Percentiles rank a stretch among this genome's conserved stretches.
Evolutionary conservation across 1,140 invertebrate genomes (phyloP).

Genomic region (Drosophila arizonae): DNA sequence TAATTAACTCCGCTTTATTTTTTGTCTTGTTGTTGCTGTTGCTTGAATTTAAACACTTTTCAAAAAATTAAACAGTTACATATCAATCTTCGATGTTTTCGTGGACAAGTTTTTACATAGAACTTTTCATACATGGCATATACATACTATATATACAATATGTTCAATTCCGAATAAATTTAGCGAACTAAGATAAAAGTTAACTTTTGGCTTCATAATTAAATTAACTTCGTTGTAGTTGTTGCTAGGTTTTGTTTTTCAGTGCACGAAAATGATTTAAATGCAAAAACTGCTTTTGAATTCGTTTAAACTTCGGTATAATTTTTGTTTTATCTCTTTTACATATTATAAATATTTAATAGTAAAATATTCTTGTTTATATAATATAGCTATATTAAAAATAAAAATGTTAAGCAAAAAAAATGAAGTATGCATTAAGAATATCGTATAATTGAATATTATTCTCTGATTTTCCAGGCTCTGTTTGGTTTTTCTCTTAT

Average conservation of each 20-base stretch:
- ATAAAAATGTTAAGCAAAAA: slow-evolving; percentile 59
- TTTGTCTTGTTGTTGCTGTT: slow-evolving; percentile 30
- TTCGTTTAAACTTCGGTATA: slow-evolving; percentile 25
- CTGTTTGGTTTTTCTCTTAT: slow-evolving; percentile 2
- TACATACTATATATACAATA: slow-evolving; percentile 31
- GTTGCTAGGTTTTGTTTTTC: slow-evolving; percentile 32
- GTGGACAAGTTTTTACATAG: slow-evolving; percentile 64
- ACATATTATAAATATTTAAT: slow-evolving; percentile 4
- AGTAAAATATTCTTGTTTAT: slow-evolving; percentile 12
- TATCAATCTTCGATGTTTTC: slow-evolving; percentile 55
- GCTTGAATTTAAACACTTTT: slow-evolving; percentile 59
- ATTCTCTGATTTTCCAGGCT: slow-evolving; percentile 22
- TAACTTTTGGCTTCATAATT: slow-evolving; percentile 45
- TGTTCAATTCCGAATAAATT: slow-evolving; percentile 19
- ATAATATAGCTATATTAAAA: slow-evolving; percentile 62
- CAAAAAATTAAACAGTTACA: slow-evolving; percentile 65
- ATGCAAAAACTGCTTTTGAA: slow-evolving; percentile 58
- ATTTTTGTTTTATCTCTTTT: slow-evolving; percentile 7
- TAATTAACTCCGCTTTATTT: slow-evolving; percentile 31
- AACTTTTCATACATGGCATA: slow-evolving; percentile 32
- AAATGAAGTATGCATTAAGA: slow-evolving; percentile 45
- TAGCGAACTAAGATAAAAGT: slow-evolving; percentile 42
- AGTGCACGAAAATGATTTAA: slow-evolving; percentile 50
- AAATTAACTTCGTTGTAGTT: slow-evolving; percentile 38
- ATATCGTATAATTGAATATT: slow-evolving; percentile 52